These are phyloP conservation scores for Chloroclystis v-ata DNA, from an alignment of 2,888 invertebrate genomes.

Conservation along the genomic window DNA sequence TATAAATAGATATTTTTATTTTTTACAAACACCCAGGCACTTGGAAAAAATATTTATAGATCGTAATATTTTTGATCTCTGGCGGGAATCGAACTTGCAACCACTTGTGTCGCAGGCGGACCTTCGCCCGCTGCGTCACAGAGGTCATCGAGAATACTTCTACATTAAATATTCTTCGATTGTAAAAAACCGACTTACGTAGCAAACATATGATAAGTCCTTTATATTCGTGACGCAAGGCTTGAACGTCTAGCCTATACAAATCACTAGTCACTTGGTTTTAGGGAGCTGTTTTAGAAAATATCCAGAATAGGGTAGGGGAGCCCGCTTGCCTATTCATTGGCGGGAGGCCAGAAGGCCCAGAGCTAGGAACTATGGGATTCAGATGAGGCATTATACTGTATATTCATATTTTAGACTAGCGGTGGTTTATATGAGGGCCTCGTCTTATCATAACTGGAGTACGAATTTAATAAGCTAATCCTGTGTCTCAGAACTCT, in stretches of 20 bases:
- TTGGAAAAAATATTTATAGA: too few relatives aligned
- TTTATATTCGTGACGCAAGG: constrained; percentile 16
- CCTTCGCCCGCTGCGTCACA: too few relatives aligned
- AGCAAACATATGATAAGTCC: constrained; percentile 8
- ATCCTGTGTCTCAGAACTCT: too few relatives aligned
- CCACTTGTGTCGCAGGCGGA: too few relatives aligned
- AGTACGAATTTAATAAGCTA: background rate
- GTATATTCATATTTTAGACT: background rate
- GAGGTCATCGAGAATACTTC: too few relatives aligned
- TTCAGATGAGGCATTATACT: constrained; percentile 16
- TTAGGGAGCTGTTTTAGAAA: constrained; percentile 20
- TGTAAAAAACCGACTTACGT: constrained; percentile 1
- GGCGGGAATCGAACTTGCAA: too few relatives aligned
- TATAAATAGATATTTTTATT: too few relatives aligned
- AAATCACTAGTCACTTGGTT: constrained; percentile 14
- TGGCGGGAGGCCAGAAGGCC: constrained; percentile 26
- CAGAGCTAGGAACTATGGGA: constrained; percentile 7
- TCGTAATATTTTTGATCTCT: too few relatives aligned
- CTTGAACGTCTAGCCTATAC: constrained; percentile 13
- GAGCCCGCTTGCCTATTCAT: constrained; percentile 20
- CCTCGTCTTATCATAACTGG: too few relatives aligned
- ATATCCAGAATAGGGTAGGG: constrained; percentile 19
- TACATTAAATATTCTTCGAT: background rate
- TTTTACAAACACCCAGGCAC: too few relatives aligned
- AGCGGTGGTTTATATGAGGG: background rate